Base-by-base conservation (phyloP, 2,888 invertebrate species). In the Strigamia maritima region DNA sequence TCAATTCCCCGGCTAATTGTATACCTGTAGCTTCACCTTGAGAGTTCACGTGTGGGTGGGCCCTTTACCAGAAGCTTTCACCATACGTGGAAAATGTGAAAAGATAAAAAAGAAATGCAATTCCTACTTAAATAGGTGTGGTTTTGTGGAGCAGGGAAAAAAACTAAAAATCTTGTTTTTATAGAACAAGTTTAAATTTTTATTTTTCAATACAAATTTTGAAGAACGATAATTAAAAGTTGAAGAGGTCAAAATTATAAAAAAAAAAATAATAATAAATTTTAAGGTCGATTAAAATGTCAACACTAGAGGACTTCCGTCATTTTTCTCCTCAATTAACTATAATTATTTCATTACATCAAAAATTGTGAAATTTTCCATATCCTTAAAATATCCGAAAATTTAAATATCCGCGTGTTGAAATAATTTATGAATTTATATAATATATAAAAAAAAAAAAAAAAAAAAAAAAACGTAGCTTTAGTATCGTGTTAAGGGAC, bases 1-100 rank as follows among this genome's bases (percentile, higher is more conserved):
- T 60, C 60, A 60, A 65, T 65, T 65, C 60, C 60, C 24, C 14
- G 19, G 14, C 12, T 65, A 65, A 65, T 65, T 65, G 60, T 65
- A 24, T 65, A 65, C 60, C 24, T 65, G 60, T 65, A 65, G 60
- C 24, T 65, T 65, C 60, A 65, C 60, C 60, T 65, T 65, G 60
- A 65, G 19, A 65, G 60, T 65, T 65, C 60, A 65, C 12, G 60
- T 65, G 60, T 65, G 19, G 60, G 60, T 65, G 60, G 60, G 22
- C 19, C 19, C 7, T 22, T 35, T 24, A 24, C 22, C 60, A 65
- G 60, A 65, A 65, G 60, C 60, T 65, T 65, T 65, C 22, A 24
- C 60, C 60, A 65, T 65, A 65, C 60, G 60, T 65, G 60, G 60
- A 65, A 65, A 65, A 22, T 22, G 60, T 12, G 3, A 24, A 24